Base-by-base conservation (phyloP, 2,113 vertebrate species). In the Oophaga pumilio region DNA sequence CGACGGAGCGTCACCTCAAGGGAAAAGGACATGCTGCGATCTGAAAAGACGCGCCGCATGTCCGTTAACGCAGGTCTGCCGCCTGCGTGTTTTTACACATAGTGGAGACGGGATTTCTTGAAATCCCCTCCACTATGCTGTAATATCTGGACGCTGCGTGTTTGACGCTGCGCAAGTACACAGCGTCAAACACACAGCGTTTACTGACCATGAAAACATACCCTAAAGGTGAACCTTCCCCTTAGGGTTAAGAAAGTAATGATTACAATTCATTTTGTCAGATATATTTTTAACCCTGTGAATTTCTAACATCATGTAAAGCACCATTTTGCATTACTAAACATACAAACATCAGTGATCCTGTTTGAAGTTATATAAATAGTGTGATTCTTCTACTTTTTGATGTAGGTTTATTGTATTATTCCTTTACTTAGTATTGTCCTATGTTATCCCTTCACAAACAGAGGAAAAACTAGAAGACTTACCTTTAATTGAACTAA, bases 351-450 rank as follows among this genome's bases (percentile, higher is more conserved):
- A 82, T 74, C 52, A 80, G 69, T 53, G 4, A 73, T 26, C n/a
- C 13, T 88, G 60, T 88, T 88, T 88, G 87, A 88, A 68, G 87
- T 84, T 43, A 74, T 82, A 53, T 83, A 83, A 88, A 88, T 88
- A 77, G 81, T 52, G 53, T 64, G 60, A 68, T 84, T 87, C 69
- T 57, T 76, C 14, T 43, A 50, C 62, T 80, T 76, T 87, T 88
- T 88, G 80, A 84, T 84, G 87, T 76, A 77, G 77, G 17, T 22
- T 14, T 49, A 88, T 83, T 88, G 71, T 88, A 56, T 68, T 77
- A 68, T 82, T 77, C 66, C 6, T 84, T 77, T 84, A 20, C 80
- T 77, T 77, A 77, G 14, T 43, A 84, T 84, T 84, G 82, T 83
- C 49, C 26, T 56, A 83, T 18, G 7, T 77, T 88, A 88, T 84